A percentile compares a stretch with the other conserved stretches of the same genome.
Evolutionary conservation across 2,888 invertebrate genomes (phyloP).

Genomic region (Polydrusus pterygomalis): DNA sequence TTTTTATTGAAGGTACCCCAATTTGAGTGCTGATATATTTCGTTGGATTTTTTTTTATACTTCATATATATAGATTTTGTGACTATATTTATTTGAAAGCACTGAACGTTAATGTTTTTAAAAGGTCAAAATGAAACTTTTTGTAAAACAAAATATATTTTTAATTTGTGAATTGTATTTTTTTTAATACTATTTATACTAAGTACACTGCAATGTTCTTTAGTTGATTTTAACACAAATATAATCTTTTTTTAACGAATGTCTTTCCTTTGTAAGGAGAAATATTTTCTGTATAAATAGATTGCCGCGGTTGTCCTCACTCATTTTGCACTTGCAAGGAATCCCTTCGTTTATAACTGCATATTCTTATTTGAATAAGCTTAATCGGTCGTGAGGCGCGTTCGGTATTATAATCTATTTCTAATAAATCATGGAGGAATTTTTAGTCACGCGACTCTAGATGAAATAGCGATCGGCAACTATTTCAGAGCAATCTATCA

Average conservation of each 20-base stretch:
- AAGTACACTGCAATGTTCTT: background rate
- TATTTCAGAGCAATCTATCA: no score
- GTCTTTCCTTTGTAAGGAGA: background rate
- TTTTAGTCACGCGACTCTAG: no score
- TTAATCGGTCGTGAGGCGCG: no score
- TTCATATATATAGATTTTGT: background rate
- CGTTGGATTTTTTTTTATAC: background rate
- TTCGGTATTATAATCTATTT: no score
- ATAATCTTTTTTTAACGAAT: background rate
- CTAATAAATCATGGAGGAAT: no score
- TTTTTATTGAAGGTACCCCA: no score
- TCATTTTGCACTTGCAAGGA: no score
- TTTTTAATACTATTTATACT: background rate
- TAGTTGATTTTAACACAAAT: conserved; percentile 3
- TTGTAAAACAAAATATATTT: background rate
- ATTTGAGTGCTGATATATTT: no score
- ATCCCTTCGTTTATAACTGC: no score
- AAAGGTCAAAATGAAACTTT: background rate
- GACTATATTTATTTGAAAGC: background rate
- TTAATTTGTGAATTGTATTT: conserved; percentile 6
- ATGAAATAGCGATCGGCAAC: no score
- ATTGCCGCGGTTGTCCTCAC: no score
- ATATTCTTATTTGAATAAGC: background rate
- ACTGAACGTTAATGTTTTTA: background rate
- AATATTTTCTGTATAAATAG: background rate